Evolutionary conservation across 92 coral and sea anemone species (phyloP), one percentile per base, ranked within the genome.

Genomic region (Phenganax subtilis): DNA sequence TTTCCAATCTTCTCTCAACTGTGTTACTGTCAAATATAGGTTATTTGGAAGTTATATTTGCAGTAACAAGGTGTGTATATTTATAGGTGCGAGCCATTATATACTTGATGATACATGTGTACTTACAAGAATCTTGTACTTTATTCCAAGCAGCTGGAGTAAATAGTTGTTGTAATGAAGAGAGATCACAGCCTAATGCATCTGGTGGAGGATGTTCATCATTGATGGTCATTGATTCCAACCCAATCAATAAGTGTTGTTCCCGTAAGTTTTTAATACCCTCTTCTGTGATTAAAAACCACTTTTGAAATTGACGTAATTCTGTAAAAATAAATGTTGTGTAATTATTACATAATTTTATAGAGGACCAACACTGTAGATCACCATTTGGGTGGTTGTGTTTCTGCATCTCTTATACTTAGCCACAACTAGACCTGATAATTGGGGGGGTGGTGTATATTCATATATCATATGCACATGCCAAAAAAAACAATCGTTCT

Each of bases 1-100:
- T 72, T 72, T 72, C 77, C 77, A 72, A 47, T 72, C 55, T 7
- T 72, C 56, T 52, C 51, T 51, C 25, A 54, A 61, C 25, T 73
- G 28, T 10, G 20, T 55, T 57, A 57, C 67, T 76, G 52, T 57
- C 27, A 57, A 76, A 64, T 8, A 64, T 64, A 12, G 7, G 17
- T 59, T 59, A 28, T 10, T 64, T 64, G 0, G 47, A 37, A 37
- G 30, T n/a, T 64, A 20, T 8, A 64, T 20, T 20, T 64, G 65
- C 29, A 64, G 8, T 20, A 20, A 20, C 70, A 64, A 8, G 47
- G 7, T 64, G 37, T 17, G 20, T 64, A 28, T 20, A 64, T 64
- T 64, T 20, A 64, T 37, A 20, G 70, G 3, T 64, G 37, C 70
- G 37, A 64, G 37, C 47, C 29, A n/a, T 14, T 14, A 3, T 59